Evolutionary conservation across 2,797 vertebrate species (phyloP).

Genomic region (Melopsittacus undulatus): DNA sequence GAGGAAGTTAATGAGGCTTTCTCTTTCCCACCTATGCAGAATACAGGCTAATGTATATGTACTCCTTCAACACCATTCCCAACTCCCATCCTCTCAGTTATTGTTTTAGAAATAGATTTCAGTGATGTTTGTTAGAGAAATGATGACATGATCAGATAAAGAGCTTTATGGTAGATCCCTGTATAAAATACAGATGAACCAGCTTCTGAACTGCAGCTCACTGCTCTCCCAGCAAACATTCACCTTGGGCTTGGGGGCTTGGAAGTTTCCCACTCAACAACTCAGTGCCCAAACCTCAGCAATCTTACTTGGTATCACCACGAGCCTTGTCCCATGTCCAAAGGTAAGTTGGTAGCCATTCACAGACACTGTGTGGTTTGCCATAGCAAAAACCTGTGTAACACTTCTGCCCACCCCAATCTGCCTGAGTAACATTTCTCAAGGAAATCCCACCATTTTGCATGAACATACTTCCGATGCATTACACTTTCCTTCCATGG

Average conservation of each 20-base stretch:
- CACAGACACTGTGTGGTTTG: neutral
- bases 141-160: neutral
- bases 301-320: neutral
- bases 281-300: neutral
- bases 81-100: neutral
- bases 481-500: neutral
- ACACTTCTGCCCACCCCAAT: neutral
- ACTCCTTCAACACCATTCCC: neutral
- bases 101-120: neutral
- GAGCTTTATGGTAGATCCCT: neutral
- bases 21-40: neutral
- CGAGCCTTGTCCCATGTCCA: neutral
- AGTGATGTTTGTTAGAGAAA: neutral
- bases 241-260: no score
- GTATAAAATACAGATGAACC: neutral
- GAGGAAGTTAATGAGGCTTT: neutral
- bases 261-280: no score
- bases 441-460: neutral
- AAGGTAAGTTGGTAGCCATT: neutral
- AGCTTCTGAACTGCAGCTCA: no score
- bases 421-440: neutral
- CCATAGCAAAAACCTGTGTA: neutral
- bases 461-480: fast-evolving
- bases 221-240: no score
- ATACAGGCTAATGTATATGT: neutral